Percentiles rank a stretch among this genome's conserved stretches.
These are phyloP conservation scores for Zaprionus ghesquierei DNA, from an alignment of 1,140 invertebrate genomes.

Conservation along the genomic window DNA sequence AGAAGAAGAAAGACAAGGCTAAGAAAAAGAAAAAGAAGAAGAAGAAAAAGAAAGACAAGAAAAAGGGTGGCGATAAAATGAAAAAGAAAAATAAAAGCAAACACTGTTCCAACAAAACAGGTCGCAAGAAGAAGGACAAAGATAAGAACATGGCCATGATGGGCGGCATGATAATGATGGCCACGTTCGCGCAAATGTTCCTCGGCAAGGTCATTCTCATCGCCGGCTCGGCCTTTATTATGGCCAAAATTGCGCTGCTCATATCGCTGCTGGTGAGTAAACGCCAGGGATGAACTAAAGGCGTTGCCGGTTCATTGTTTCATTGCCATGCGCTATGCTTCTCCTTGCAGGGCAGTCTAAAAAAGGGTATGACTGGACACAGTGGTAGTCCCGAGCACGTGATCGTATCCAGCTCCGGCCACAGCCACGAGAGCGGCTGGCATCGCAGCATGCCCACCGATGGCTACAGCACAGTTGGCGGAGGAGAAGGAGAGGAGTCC, in stretches of 20 bases:
- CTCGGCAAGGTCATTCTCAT: slow-evolving; percentile 87
- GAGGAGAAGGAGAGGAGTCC: slow-evolving; percentile 28
- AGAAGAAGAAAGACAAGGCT: slow-evolving; percentile 43
- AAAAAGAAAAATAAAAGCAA: slow-evolving; percentile 62
- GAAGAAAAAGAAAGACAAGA: slow-evolving; percentile 38
- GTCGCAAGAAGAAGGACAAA: slow-evolving; percentile 82
- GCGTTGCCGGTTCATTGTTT: slow-evolving; percentile 14
- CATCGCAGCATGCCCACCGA: slow-evolving; percentile 74
- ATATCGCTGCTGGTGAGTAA: slow-evolving; percentile 85
- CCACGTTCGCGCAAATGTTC: slow-evolving; percentile 87
- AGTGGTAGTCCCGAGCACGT: slow-evolving; percentile 84
- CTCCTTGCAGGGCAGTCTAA: slow-evolving; percentile 84
- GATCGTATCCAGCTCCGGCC: slow-evolving; percentile 84
- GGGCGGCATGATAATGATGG: slow-evolving; percentile 86
- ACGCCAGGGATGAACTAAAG: not conserved
- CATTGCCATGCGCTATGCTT: slow-evolving; percentile 59
- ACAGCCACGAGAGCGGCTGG: slow-evolving; percentile 80
- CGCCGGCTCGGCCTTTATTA: slow-evolving; percentile 87
- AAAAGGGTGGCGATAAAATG: slow-evolving; percentile 47
- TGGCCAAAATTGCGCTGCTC: slow-evolving; percentile 87
- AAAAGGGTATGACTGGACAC: slow-evolving; percentile 85
- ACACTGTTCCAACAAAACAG: slow-evolving; percentile 75
- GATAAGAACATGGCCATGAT: slow-evolving; percentile 84
- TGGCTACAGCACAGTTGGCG: slow-evolving; percentile 42
- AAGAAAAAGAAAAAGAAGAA: slow-evolving; percentile 45